Conservation (phyloP, 2,797 vertebrate species). For the Hyperoplus lanceolatus region DNA sequence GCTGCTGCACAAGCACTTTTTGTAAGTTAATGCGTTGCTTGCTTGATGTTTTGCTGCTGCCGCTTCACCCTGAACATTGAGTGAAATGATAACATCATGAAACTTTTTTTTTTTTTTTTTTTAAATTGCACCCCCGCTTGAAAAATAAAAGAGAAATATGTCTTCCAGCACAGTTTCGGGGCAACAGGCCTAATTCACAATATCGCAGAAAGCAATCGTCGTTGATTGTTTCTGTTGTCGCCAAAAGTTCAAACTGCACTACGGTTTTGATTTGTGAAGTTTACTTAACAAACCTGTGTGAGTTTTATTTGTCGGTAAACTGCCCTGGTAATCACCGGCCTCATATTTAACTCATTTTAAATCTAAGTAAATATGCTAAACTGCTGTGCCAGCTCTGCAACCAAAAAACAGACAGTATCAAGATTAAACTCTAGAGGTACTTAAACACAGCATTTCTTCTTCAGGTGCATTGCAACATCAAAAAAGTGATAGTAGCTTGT, state of each 20-base stretch:
- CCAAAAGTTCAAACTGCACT: slow-evolving; percentile 5
- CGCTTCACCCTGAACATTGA: slow-evolving; percentile 70
- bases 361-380: slow-evolving; percentile 18
- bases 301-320: slow-evolving; percentile 27
- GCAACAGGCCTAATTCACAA: slow-evolving; percentile 27
- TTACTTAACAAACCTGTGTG: slow-evolving; percentile 37
- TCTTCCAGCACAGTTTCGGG: slow-evolving; percentile 30
- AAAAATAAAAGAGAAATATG: slow-evolving; percentile 53
- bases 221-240: slow-evolving; percentile 36
- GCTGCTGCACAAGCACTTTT: slow-evolving; percentile 79
- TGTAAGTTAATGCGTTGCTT: slow-evolving; percentile 75
- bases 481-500: slow-evolving; percentile 12
- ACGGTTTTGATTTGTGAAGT: background rate
- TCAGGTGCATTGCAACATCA: slow-evolving; percentile 13
- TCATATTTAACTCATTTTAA: slow-evolving; percentile 34
- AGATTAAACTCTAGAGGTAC: slow-evolving; percentile 23
- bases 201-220: slow-evolving; percentile 25
- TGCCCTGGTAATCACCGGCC: slow-evolving; percentile 6
- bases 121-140: slow-evolving; percentile 38
- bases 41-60: slow-evolving; percentile 76
- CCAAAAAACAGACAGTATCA: background rate
- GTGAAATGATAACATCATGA: slow-evolving; percentile 73
- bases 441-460: slow-evolving; percentile 28
- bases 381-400: background rate
- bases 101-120: slow-evolving; percentile 59